Base-by-base conservation (phyloP, 2,888 invertebrate genomes). In the Mamestra brassicae region DNA sequence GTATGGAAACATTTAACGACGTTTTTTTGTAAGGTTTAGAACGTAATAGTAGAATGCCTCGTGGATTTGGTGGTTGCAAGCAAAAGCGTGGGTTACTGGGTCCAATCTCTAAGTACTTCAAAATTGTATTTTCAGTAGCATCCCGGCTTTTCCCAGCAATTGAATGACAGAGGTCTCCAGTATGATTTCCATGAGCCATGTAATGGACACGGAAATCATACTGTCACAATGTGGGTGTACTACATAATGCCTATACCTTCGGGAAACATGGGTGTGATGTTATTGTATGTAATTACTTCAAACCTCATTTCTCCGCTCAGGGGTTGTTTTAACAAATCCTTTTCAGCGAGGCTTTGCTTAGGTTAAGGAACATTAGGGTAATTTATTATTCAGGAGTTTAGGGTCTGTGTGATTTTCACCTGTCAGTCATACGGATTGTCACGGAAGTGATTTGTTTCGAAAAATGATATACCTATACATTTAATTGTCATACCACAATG, bases 301-400 rank as follows among this genome's bases (percentile, higher is more conserved):
- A 42, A 38, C 26, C 26, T 42, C 8, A 26, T 10, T 38, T 26
- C 15, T 54, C 38, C 26, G 26, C 26, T 10, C 13, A 42, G 26
- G 42, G 38, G 26, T 26, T 55, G 1, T 42, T 26, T n/a, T 55
- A 10, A 55, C 54, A 55, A 42, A 10, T 54, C 42, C 54, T 55
- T 26, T 55, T 38, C 4, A 38, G 38, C 38, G 6, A 4, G 4
- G 4, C 10, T 26, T 26, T 26, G 26, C 26, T 26, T 26, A 26
- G 26, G 26, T 26, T 26, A 26, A 6, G 38, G 4, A 26, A 26
- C 26, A 26, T 26, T 26, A 26, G 26, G 26, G 26, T 15, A 8
- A 26, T 66, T 26, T 55, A 66, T 66, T 42, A 66, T 66, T 66
- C 66, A 66, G 10, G 8, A 52, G n/a, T 38, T 54, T 6, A 42